These are phyloP conservation scores for Tupiocoris notatus DNA, from an alignment of 2,888 invertebrate species.

Conservation along the genomic window DNA sequence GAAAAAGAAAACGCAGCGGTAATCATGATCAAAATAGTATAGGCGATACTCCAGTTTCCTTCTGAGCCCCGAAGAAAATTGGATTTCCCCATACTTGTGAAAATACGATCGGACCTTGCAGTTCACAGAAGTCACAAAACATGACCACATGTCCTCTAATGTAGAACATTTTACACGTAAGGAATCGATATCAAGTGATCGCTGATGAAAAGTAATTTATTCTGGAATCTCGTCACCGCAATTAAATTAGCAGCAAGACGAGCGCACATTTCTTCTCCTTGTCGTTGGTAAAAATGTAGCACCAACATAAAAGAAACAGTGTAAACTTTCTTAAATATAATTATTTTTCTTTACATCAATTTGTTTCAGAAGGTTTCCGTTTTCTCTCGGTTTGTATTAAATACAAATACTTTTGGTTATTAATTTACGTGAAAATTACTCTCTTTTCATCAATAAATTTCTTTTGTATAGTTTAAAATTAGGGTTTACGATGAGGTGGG, in stretches of 20 bases:
- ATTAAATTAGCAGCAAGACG: background rate
- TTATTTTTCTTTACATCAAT: background rate
- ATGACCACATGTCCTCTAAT: background rate
- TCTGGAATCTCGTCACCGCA: background rate
- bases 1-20: conserved; percentile 3
- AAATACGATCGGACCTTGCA: background rate
- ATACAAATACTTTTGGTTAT: conserved; percentile 7
- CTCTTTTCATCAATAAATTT: conserved; percentile 1
- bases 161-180: background rate
- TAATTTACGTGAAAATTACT: background rate
- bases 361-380: background rate
- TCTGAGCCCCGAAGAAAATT: conserved; percentile 27
- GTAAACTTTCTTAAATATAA: background rate
- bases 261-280: background rate
- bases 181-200: background rate
- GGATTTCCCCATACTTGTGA: conserved; percentile 32
- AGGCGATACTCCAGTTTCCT: conserved; percentile 27
- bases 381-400: background rate
- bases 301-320: background rate
- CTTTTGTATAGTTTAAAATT: conserved; percentile 14
- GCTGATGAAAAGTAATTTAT: background rate
- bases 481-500: conserved; percentile 43
- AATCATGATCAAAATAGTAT: background rate
- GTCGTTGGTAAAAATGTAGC: background rate
- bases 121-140: background rate